Percentiles rank a stretch among this genome's conserved stretches.
These are phyloP conservation scores for Columba janthina DNA, from an alignment of 2,113 vertebrate genomes.

Conservation along the genomic window DNA sequence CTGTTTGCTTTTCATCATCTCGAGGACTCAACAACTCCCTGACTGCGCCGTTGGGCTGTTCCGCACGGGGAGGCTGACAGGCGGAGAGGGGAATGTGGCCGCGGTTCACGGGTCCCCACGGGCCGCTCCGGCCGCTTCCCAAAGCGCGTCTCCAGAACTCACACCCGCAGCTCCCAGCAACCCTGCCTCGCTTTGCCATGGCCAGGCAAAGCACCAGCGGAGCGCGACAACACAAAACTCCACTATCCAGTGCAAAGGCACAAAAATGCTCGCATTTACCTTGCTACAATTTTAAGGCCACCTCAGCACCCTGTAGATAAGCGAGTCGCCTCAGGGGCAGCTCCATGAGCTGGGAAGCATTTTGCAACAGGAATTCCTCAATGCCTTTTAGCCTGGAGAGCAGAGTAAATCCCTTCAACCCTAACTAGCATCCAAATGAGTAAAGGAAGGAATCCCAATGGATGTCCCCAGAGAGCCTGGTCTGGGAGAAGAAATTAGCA, in stretches of 20 bases:
- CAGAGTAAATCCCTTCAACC: constrained; percentile 11
- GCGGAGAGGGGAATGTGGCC: not conserved
- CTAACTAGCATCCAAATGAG: constrained; percentile 20
- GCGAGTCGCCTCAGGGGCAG: not conserved
- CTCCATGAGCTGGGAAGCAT: not conserved
- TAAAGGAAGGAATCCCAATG: not conserved
- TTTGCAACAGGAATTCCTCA: not conserved
- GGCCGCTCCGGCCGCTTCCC: not conserved
- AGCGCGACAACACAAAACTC: not conserved
- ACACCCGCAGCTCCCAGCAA: not conserved
- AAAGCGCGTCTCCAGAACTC: not conserved
- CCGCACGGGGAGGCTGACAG: not conserved
- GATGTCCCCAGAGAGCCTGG: not conserved
- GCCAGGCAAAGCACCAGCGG: not conserved
- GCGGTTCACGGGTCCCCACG: not conserved
- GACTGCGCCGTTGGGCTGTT: not conserved
- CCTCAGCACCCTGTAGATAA: not conserved
- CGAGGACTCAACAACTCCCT: not conserved
- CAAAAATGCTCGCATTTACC: not conserved
- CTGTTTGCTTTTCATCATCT: constrained; percentile 12
- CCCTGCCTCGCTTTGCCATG: not conserved
- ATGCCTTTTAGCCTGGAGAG: not conserved
- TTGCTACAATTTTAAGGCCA: not conserved
- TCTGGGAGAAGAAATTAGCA: not conserved
- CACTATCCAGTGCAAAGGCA: not conserved